Evolutionary conservation across 2,888 invertebrate genomes (phyloP).

Genomic region (Platynereis dumerilii): DNA sequence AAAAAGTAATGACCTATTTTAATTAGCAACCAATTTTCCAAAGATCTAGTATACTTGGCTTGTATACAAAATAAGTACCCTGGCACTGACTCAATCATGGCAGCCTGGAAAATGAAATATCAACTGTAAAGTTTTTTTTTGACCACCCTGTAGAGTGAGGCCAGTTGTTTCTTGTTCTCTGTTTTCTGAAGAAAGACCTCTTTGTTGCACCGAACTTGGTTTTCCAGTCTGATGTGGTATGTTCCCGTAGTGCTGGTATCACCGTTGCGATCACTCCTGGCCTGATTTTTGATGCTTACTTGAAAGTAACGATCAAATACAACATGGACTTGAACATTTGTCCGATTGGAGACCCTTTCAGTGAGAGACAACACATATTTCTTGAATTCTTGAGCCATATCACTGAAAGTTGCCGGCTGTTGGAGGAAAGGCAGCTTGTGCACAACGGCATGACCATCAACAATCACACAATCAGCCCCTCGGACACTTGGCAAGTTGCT

Average conservation of each 20-base stretch:
- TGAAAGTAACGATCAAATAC: constrained; percentile 3
- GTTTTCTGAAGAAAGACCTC: neutral
- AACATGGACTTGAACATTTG: constrained; percentile 1
- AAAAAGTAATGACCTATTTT: too few species aligned
- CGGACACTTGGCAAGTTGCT: neutral
- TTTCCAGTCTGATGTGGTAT: neutral
- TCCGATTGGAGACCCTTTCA: neutral
- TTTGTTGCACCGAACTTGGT: neutral
- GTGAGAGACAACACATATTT: neutral
- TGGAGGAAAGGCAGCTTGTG: neutral
- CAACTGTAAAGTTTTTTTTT: too few species aligned
- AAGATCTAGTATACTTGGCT: too few species aligned
- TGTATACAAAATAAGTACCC: too few species aligned
- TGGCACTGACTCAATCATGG: too few species aligned
- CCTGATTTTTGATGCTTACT: constrained; percentile 1
- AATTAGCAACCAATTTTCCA: too few species aligned
- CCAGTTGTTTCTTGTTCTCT: constrained; percentile 2
- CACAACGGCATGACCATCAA: constrained; percentile 13
- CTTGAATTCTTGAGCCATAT: constrained; percentile 13
- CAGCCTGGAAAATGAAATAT: too few species aligned
- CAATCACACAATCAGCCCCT: neutral
- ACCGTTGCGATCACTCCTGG: neutral
- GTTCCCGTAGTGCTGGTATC: neutral
- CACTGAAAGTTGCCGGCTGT: neutral
- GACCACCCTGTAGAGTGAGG: too few species aligned